Evolutionary conservation across 37 sponge, comb jelly and placozoan species (phyloP), one percentile per base, ranked within the genome.

Genomic region (Agelas oroides): DNA sequence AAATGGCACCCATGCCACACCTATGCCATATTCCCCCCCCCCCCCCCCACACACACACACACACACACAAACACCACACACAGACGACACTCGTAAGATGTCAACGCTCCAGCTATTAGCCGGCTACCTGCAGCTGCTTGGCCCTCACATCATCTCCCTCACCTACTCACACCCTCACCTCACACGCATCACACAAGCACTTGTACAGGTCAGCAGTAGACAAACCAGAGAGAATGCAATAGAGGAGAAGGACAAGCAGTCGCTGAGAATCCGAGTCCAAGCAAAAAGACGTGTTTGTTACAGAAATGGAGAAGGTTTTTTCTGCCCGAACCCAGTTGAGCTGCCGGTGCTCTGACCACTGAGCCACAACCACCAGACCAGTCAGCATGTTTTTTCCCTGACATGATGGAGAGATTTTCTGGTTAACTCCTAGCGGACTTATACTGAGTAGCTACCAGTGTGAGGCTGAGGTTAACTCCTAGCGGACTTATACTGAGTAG

Each of bases 81-180:
- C 68, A 79, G 78, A 59, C 53, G 90, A 90, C 59, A 31, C 37
- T 0, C 59, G 67, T 18, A 94, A 94, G 57, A 35, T 84, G 65
- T 66, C 86, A n/a, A 73, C 71, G 1, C 58, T 90, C n/a, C 78
- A 86, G 28, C 76, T 94, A 33, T 38, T 94, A 15, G 68, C 78
- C 17, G 94, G 94, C 1, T 94, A 87, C 69, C 64, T 94, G 55
- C 31, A 69, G 59, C 59, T 90, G 38, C 84, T 90, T 1, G 88
- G 88, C 19, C 62, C 86, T 39, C 87, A 58, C 38, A 70, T 86
- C 17, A 37, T 11, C 21, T 25, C 54, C 1, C 67, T 94, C 35
- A 68, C 65, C 27, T 64, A 78, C 81, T 94, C 94, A 17, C 79
- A 62, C 33, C 28, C 88, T 30, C 94, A 94, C 71, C 82, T 94